These are phyloP conservation scores for Drosophila albomicans DNA, from an alignment of 1,140 invertebrate genomes.

Conservation along the genomic window DNA sequence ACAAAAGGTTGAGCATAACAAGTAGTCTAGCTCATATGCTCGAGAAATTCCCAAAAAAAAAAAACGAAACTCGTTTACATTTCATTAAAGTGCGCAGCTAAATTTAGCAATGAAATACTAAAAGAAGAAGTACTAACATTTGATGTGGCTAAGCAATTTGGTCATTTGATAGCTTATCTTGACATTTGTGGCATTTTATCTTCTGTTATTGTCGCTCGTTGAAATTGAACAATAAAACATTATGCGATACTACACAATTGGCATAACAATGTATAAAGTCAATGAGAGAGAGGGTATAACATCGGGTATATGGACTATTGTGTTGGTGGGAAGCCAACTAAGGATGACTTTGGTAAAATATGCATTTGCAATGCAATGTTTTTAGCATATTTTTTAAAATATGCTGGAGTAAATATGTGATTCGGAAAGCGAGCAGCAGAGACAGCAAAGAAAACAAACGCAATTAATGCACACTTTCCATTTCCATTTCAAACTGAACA, in stretches of 20 bases:
- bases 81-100: constrained; percentile 1
- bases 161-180: constrained; percentile 12
- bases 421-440: constrained; percentile 4
- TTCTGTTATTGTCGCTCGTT: constrained; percentile 3
- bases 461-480: constrained; percentile 76
- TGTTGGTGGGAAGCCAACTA: constrained; percentile 1
- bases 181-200: constrained; percentile 8
- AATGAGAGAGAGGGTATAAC: neutral
- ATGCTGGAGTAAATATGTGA: constrained; percentile 12
- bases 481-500: constrained; percentile 50
- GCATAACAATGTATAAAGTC: neutral
- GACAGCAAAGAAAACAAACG: constrained; percentile 53
- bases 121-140: neutral
- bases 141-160: constrained; percentile 1
- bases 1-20: neutral
- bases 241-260: constrained; percentile 12
- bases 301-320: constrained; percentile 7
- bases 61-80: neutral
- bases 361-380: constrained; percentile 5
- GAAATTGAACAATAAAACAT: constrained; percentile 19
- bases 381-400: constrained; percentile 22
- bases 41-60: neutral
- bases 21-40: neutral
- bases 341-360: constrained; percentile 5
- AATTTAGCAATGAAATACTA: neutral